These are phyloP conservation scores for Actinia equina DNA, from an alignment of 64 coral and sea anemone species.

Conservation along the genomic window DNA sequence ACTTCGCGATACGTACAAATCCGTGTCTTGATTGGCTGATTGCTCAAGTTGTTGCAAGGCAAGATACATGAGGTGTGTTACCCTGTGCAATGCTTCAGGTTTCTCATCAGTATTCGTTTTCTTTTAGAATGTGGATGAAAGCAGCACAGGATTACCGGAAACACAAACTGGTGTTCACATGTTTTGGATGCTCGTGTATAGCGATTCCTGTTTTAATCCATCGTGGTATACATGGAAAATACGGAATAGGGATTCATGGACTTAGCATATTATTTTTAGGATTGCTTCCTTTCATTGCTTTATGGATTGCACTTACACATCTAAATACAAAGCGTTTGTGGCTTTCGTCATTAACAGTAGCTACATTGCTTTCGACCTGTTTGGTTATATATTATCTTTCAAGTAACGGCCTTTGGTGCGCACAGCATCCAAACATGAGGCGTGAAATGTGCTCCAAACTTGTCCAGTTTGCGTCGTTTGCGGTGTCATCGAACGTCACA, in stretches of 20 bases:
- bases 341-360: too few relatives aligned
- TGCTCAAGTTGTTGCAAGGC: too few relatives aligned
- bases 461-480: slow-evolving; percentile 36
- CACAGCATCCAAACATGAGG: slow-evolving; percentile 36
- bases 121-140: too few relatives aligned
- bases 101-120: too few relatives aligned
- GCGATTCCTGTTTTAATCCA: slow-evolving; percentile 27
- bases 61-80: too few relatives aligned
- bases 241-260: slow-evolving; percentile 27
- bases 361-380: slow-evolving; percentile 7
- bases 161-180: too few relatives aligned
- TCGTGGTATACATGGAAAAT: slow-evolving; percentile 39
- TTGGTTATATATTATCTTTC: slow-evolving; percentile 47
- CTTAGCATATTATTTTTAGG: slow-evolving; percentile 13
- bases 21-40: too few relatives aligned
- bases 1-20: too few relatives aligned
- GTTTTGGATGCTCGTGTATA: slow-evolving; percentile 6
- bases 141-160: too few relatives aligned
- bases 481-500: slow-evolving; percentile 10
- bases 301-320: too few relatives aligned
- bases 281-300: background rate
- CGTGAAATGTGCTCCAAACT: slow-evolving; percentile 50
- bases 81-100: too few relatives aligned
- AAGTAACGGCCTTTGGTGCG: slow-evolving; percentile 53
- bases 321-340: too few relatives aligned